phyloP scores from a whole-genome alignment of 35 echinoderm and acorn worm species.

The Diadema setosum region DNA sequence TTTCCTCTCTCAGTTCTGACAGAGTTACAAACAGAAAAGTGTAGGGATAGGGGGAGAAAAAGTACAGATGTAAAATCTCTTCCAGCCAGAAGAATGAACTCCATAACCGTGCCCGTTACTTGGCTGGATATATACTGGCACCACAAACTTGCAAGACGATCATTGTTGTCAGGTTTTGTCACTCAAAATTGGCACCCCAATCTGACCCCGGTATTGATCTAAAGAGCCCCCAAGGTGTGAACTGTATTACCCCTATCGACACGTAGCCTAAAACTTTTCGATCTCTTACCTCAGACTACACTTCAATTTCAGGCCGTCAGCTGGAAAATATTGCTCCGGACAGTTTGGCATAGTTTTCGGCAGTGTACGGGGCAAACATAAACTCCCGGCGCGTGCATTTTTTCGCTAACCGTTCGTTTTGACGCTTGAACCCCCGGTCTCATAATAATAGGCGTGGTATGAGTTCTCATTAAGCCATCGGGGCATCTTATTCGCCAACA shows the following conservation, averaged over 20 bases:
- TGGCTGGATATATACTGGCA: no score
- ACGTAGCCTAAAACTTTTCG: background rate
- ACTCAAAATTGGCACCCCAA: slow-evolving; percentile 6
- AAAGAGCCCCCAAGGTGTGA: slow-evolving; percentile 9
- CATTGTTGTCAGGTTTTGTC: background rate
- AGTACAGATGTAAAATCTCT: no score
- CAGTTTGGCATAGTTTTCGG: background rate
- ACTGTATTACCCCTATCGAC: background rate
- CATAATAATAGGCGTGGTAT: no score
- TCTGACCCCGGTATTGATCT: slow-evolving; percentile 1
- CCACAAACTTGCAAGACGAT: no score
- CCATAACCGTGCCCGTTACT: no score
- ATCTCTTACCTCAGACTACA: background rate
- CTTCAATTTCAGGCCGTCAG: background rate
- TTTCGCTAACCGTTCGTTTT: background rate
- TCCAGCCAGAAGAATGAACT: no score
- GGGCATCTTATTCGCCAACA: no score
- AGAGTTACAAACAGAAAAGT: no score
- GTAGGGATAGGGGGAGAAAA: no score
- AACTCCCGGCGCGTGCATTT: background rate
- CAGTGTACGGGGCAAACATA: background rate
- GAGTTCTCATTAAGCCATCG: no score
- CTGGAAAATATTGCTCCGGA: background rate
- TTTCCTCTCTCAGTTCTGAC: no score
- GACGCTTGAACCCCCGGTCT: background rate